Conservation (phyloP, 2,797 vertebrate species). For the Poecilia gillii region DNA sequence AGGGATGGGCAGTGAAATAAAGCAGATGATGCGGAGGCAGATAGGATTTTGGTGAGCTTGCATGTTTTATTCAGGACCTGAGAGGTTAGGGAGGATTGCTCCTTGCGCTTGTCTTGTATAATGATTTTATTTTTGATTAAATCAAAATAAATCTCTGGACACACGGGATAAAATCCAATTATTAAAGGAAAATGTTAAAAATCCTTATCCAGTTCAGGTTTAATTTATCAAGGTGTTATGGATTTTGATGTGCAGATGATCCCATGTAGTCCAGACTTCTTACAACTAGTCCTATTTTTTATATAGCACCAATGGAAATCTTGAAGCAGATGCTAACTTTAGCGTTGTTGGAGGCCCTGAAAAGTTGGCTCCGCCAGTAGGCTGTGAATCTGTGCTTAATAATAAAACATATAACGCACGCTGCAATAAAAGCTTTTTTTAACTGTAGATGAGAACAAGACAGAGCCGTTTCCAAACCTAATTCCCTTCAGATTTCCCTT, state of each 20-base stretch:
- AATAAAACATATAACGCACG: conserved; percentile 70
- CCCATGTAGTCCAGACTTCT: background rate
- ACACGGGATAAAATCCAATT: background rate
- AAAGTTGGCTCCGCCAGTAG: conserved; percentile 28
- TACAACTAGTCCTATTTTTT: background rate
- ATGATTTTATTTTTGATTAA: background rate
- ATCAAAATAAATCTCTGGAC: background rate
- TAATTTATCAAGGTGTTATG: background rate
- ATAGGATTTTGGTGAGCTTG: conserved; percentile 31
- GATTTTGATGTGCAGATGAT: background rate
- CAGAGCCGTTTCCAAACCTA: conserved; percentile 79
- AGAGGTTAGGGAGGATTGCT: background rate
- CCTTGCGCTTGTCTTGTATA: background rate
- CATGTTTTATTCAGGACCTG: conserved; percentile 17
- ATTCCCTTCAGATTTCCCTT: conserved; percentile 81
- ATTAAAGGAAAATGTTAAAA: background rate
- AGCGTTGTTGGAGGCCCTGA: background rate
- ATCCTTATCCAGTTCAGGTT: background rate
- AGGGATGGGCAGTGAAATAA: conserved; percentile 26
- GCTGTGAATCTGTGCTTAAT: conserved; percentile 69
- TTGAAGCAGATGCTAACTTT: background rate
- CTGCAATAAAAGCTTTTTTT: conserved; percentile 71
- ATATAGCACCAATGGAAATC: background rate
- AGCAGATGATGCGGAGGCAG: conserved; percentile 28
- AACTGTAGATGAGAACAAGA: conserved; percentile 67